Conservation (phyloP, 2,113 vertebrate species). For the Sakesphorus luctuosus region DNA sequence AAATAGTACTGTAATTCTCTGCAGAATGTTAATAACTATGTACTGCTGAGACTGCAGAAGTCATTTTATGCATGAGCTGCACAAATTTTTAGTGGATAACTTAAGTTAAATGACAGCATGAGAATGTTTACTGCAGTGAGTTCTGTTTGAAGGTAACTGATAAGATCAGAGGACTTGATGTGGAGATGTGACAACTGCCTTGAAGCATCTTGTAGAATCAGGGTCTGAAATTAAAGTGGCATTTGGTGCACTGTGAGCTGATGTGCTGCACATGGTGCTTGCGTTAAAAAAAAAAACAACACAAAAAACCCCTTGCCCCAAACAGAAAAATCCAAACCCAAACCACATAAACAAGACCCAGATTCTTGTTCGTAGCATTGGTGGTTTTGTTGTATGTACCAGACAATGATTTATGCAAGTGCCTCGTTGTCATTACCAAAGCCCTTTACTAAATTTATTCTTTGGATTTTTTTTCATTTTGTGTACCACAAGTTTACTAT, state of each 20-base stretch:
- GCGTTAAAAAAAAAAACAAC: background rate
- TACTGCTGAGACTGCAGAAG: background rate
- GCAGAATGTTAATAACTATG: background rate
- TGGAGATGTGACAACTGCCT: background rate
- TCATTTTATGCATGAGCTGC: background rate
- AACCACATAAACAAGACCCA: background rate
- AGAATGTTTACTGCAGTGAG: background rate
- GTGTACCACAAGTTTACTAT: background rate
- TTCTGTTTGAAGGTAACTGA: background rate
- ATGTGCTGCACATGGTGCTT: background rate
- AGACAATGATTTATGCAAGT: background rate
- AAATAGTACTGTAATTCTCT: background rate
- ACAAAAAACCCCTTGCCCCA: rapidly evolving
- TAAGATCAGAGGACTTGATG: background rate
- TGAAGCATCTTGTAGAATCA: background rate
- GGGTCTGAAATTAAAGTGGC: background rate
- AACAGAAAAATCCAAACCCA: background rate
- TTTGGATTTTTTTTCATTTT: background rate
- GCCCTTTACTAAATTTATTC: background rate
- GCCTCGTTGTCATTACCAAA: background rate
- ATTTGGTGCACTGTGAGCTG: background rate
- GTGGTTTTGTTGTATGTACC: background rate
- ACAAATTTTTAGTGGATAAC: background rate
- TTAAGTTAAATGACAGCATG: background rate
- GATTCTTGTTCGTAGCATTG: background rate